Percentiles rank a stretch among this genome's conserved stretches.
phyloP scores from a whole-genome alignment of 2,113 vertebrate genomes.

The Ailurus styani region DNA sequence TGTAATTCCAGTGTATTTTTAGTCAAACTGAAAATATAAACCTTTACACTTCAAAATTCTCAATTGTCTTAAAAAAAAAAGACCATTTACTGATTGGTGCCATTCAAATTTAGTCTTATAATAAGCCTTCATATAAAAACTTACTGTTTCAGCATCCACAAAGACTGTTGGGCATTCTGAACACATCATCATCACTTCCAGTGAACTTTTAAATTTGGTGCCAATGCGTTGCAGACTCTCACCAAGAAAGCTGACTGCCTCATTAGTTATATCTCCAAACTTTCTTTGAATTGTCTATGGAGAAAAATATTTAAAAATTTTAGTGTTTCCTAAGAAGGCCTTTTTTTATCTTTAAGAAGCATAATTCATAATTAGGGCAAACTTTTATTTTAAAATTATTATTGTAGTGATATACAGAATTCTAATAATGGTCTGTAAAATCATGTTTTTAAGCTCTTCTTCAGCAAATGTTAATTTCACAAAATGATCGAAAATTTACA shows the following conservation, averaged over 20 bases:
- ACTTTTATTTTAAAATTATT: not conserved
- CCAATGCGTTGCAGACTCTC: constrained; percentile 93
- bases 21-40: constrained; percentile 10
- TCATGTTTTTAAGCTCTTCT: not conserved
- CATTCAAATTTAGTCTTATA: not conserved
- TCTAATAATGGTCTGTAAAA: not conserved
- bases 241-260: constrained; percentile 91
- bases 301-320: constrained; percentile 42
- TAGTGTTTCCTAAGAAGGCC: not conserved
- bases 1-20: too few relatives aligned
- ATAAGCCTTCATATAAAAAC: not conserved
- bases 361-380: not conserved
- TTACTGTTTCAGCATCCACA: constrained; percentile 98
- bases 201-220: constrained; percentile 94
- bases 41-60: not conserved
- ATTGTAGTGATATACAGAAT: not conserved
- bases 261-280: constrained; percentile 92
- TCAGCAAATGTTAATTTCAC: not conserved
- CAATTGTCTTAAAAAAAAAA: not conserved
- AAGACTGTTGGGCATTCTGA: constrained; percentile 96
- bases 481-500: not conserved
- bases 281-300: constrained; percentile 91
- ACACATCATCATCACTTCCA: constrained; percentile 93
- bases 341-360: not conserved
- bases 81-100: not conserved